Evolutionary conservation across 2,888 invertebrate genomes (phyloP).

Genomic region (Lochmaea capreae): DNA sequence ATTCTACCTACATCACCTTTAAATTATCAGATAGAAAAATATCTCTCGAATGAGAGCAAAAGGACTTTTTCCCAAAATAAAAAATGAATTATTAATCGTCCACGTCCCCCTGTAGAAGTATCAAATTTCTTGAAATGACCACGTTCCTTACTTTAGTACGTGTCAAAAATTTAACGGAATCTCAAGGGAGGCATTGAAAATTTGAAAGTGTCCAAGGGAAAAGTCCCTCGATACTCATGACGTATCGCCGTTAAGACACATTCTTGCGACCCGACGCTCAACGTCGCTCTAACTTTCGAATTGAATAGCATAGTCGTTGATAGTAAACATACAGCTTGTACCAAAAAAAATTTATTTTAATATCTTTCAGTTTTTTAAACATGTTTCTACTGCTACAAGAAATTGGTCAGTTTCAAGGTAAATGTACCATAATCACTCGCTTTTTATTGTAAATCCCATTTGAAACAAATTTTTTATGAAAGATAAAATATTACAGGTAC

Average conservation of each 20-base stretch:
- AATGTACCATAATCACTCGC: too few species aligned
- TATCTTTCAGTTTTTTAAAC: too few species aligned
- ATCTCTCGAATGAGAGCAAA: constrained; percentile 7
- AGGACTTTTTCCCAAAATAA: constrained; percentile 37
- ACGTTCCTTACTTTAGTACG: constrained; percentile 66
- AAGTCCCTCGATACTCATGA: constrained; percentile 64
- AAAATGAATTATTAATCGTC: constrained; percentile 52
- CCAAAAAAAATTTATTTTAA: too few species aligned
- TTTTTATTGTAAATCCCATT: neutral
- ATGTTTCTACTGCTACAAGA: too few species aligned
- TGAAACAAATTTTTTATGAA: neutral
- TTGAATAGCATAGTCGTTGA: constrained; percentile 24
- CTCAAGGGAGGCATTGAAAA: constrained; percentile 65
- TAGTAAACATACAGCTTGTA: neutral
- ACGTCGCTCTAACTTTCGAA: constrained; percentile 28
- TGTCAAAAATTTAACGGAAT: constrained; percentile 67
- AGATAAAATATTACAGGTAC: neutral
- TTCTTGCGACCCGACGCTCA: constrained; percentile 45
- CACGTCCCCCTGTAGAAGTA: constrained; percentile 50
- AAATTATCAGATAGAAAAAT: neutral
- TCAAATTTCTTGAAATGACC: constrained; percentile 63
- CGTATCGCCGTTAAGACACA: constrained; percentile 52
- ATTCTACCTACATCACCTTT: neutral
- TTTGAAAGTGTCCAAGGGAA: constrained; percentile 67
- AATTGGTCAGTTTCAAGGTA: neutral